Conservation (phyloP, 2,113 vertebrate genomes). For the Cynocephalus volans region DNA sequence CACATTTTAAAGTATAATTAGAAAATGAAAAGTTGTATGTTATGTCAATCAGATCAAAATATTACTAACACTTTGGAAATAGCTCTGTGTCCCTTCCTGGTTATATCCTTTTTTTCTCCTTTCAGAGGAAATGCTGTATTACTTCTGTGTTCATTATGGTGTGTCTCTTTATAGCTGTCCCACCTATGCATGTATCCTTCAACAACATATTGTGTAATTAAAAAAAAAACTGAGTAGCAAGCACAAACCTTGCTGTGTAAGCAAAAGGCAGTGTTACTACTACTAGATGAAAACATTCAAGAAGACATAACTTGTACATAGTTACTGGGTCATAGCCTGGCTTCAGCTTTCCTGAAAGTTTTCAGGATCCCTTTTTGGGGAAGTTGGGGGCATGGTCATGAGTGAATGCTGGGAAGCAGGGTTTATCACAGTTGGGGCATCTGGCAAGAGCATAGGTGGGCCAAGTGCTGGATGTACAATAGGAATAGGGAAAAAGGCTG, state of each 20-base stretch:
- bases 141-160: not conserved
- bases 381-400: not conserved
- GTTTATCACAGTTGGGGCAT: not conserved
- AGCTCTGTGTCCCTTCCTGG: not conserved
- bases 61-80: not conserved
- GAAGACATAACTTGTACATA: not conserved
- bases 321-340: not conserved
- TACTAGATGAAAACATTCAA: not conserved
- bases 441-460: not conserved
- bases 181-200: not conserved
- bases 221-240: not conserved
- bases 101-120: not conserved
- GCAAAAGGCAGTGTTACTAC: not conserved
- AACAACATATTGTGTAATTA: not conserved
- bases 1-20: conserved; percentile 57
- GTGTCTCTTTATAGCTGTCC: not conserved
- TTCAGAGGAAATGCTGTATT: not conserved
- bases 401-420: not conserved
- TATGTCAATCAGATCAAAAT: not conserved
- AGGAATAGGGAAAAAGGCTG: not conserved
- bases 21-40: conserved; percentile 18
- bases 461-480: not conserved
- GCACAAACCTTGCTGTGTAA: not conserved
- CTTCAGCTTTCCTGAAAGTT: not conserved
- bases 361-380: not conserved